Percentiles rank a stretch among this genome's conserved stretches.
Conservation (phyloP, 2,113 vertebrate genomes). For the Cricetomys ansorgei region DNA sequence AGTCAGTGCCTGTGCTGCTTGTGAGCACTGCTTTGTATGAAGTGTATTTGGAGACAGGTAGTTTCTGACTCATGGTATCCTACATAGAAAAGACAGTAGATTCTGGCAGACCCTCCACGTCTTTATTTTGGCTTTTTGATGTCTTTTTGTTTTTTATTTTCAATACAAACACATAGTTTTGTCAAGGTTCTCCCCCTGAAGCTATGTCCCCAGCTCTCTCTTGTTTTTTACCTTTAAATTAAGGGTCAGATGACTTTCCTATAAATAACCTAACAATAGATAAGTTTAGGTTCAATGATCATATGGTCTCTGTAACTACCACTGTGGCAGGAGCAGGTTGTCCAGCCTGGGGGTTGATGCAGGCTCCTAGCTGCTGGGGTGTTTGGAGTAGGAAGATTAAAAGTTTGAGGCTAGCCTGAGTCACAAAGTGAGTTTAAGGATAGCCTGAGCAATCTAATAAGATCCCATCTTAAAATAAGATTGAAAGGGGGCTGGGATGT, state of each 20-base stretch:
- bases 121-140: neutral
- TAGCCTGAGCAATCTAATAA: neutral
- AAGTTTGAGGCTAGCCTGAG: neutral
- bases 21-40: neutral
- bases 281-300: neutral
- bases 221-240: conserved; percentile 55
- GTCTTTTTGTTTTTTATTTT: neutral
- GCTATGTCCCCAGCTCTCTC: neutral
- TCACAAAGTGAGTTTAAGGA: neutral
- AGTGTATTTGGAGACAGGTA: neutral
- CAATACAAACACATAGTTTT: neutral
- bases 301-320: neutral
- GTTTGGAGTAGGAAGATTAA: neutral
- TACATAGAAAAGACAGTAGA: neutral
- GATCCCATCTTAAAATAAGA: neutral
- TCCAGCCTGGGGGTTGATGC: neutral
- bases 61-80: neutral
- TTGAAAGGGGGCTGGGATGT: neutral
- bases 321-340: neutral
- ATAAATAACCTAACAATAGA: conserved; percentile 3
- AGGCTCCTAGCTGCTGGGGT: neutral
- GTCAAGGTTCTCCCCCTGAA: neutral
- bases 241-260: neutral
- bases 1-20: neutral
- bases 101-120: neutral